These are phyloP conservation scores for Alethe castanea DNA, from an alignment of 2,113 vertebrate genomes.

Conservation along the genomic window DNA sequence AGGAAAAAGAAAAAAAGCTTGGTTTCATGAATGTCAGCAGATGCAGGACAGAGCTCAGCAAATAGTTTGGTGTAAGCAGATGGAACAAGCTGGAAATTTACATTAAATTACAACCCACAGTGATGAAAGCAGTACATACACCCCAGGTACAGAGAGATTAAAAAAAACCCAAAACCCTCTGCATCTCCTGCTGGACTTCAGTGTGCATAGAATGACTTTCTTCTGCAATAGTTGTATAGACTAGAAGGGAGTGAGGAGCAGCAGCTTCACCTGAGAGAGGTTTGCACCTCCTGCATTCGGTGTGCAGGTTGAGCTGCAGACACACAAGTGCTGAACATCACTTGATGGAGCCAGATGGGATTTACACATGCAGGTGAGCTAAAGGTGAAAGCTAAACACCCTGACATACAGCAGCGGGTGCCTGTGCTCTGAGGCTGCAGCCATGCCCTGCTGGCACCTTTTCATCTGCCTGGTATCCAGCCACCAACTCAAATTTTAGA, in stretches of 20 bases:
- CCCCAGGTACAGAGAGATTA: background rate
- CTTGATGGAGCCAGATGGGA: background rate
- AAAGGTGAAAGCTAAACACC: background rate
- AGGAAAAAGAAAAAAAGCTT: background rate
- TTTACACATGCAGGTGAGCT: background rate
- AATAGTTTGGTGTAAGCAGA: background rate
- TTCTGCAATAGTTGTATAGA: fast-evolving
- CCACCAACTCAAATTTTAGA: background rate
- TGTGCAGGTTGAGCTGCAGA: background rate
- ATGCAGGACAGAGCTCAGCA: background rate
- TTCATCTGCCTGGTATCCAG: background rate
- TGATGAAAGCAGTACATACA: background rate
- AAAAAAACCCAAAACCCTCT: background rate
- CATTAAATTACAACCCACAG: background rate
- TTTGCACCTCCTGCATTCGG: background rate
- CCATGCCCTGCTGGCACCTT: fast-evolving
- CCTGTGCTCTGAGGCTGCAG: background rate
- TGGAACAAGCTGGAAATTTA: background rate
- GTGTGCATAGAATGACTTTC: background rate
- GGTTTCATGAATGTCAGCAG: background rate
- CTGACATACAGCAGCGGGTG: background rate
- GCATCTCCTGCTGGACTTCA: background rate
- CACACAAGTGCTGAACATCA: fast-evolving
- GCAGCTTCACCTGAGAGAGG: background rate
- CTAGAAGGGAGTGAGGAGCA: background rate